Base-by-base conservation (phyloP, 2,888 invertebrate genomes). In the Mongoloraphidia duomilia region DNA sequence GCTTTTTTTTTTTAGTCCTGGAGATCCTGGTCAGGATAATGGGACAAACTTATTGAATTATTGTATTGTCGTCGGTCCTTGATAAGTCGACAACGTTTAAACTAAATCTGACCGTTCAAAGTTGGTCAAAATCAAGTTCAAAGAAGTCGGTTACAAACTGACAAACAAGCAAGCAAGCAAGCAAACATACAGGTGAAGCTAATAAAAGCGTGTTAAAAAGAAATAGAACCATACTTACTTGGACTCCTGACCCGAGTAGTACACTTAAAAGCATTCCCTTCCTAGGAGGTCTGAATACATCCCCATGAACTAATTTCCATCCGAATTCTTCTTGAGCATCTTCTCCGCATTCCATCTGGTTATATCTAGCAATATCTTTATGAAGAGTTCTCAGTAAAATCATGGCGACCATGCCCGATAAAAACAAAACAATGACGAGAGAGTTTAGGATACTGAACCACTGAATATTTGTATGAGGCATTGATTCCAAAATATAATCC, bases 401-500 rank as follows among this genome's bases (percentile, higher is more conserved):
- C 97, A 98, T 98, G 34, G 96, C 97, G 12, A 98, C 95, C 97
- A 98, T 98, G 56, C 97, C 98, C 56, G 95, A 93, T 14, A 98
- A 72, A 70, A 98, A 98, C 35, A 95, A 71, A 2, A 94, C 94
- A 61, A 98, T 98, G 49, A 98, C 94, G 59, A 98, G 73, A 0
- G 96, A 96, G 69, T 98, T 98, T 53, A 98, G 74, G 61, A 98
- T 98, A 55, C 94, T 95, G 67, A 97, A 96, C 97, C 96, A 97
- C 66, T 97, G 96, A 59, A 97, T 96, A 65, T 96, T 96, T 1
- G 96, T 91, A 65, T 96, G 94, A 0, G 94, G 95, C 88, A 95
- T 93, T 0, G 96, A 94, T 69, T 96, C 94, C 51, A 98, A 72
- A 54, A 98, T 96, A 67, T 98, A 98, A 69, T 98, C 98, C 98